These are phyloP conservation scores for Eupsittula cactorum DNA, from an alignment of 2,113 vertebrate genomes.

Conservation along the genomic window DNA sequence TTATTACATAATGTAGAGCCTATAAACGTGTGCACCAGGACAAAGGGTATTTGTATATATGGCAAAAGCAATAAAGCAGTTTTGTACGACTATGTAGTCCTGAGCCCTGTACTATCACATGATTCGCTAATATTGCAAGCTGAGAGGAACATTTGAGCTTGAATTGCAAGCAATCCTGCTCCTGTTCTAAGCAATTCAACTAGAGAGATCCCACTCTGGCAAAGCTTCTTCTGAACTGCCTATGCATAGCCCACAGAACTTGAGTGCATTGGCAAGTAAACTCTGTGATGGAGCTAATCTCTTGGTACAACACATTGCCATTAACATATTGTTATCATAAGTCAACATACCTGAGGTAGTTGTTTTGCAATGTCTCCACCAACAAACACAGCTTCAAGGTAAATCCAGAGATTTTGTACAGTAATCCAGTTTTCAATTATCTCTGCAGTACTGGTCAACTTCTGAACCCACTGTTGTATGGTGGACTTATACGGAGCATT, in stretches of 20 bases:
- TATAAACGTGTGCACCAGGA: neutral
- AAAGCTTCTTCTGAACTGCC: neutral
- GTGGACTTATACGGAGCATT: conserved; percentile 80
- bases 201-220: neutral
- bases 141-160: neutral
- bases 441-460: conserved; percentile 82
- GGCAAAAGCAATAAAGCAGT: neutral
- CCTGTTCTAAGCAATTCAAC: neutral
- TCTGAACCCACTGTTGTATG: conserved; percentile 86
- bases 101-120: neutral
- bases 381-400: conserved; percentile 88
- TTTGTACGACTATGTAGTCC: neutral
- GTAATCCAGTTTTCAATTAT: conserved; percentile 85
- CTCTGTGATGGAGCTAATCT: neutral
- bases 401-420: conserved; percentile 89
- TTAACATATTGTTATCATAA: neutral
- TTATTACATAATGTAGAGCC: neutral
- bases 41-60: neutral
- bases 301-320: neutral
- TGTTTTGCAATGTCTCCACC: conserved; percentile 89
- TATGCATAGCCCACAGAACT: neutral
- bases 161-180: neutral
- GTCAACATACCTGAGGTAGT: conserved; percentile 78
- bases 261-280: neutral
- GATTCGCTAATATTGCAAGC: neutral